Percentiles rank a stretch among this genome's conserved stretches.
These are phyloP conservation scores for Morone chrysops DNA, from an alignment of 2,113 vertebrate genomes.

Conservation along the genomic window DNA sequence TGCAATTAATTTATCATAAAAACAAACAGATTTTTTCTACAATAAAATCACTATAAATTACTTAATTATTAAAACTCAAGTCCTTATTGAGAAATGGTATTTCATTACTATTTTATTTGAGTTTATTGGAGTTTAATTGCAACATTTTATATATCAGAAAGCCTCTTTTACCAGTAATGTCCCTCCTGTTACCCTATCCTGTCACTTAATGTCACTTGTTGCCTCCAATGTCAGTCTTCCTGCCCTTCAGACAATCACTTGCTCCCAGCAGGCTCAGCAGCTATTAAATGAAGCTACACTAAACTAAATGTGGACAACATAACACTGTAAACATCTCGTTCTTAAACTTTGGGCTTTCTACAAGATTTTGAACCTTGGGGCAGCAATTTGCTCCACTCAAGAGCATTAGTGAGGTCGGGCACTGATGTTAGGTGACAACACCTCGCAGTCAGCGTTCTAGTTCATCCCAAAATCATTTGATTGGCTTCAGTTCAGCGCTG, in stretches of 20 bases:
- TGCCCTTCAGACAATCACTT: no score
- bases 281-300: background rate
- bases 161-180: no score
- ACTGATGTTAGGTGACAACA: background rate
- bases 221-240: background rate
- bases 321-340: no score
- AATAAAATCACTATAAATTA: background rate
- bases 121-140: no score
- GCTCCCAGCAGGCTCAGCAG: no score
- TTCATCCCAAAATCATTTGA: background rate
- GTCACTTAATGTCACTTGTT: background rate
- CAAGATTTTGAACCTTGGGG: background rate
- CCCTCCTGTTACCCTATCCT: no score
- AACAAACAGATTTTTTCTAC: background rate
- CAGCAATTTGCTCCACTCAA: background rate
- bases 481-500: background rate
- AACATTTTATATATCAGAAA: no score
- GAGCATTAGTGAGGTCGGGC: background rate
- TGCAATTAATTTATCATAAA: background rate
- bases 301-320: no score
- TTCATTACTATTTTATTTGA: background rate
- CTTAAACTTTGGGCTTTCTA: background rate
- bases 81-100: background rate
- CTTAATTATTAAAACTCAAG: background rate
- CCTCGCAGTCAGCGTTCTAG: background rate